These are phyloP conservation scores for Gastracanthus pulcherrimus DNA, from an alignment of 2,888 invertebrate genomes.

Conservation along the genomic window DNA sequence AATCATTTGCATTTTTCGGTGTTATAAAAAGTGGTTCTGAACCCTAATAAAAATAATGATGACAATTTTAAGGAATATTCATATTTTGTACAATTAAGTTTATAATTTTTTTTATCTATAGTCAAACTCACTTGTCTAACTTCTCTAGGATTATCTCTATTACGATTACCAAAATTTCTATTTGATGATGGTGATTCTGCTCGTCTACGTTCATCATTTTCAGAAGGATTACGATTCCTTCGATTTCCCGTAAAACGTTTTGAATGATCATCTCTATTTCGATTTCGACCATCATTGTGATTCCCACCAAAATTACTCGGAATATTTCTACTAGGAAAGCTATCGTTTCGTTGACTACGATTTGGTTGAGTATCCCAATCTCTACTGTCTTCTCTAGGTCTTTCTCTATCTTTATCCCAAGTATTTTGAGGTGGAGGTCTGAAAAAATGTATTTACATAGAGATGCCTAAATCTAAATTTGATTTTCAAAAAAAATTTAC, in stretches of 20 bases:
- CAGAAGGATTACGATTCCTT: conserved; percentile 64
- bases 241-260: conserved; percentile 61
- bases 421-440: conserved; percentile 65
- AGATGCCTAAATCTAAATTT: background rate
- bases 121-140: conserved; percentile 68
- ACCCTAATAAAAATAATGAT: conserved; percentile 74
- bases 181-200: conserved; percentile 70
- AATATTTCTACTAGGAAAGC: conserved; percentile 64
- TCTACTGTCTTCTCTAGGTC: conserved; percentile 54
- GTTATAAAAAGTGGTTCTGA: conserved; percentile 84
- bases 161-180: conserved; percentile 68
- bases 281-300: conserved; percentile 63
- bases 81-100: background rate
- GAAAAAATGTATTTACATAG: conserved; percentile 12
- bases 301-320: conserved; percentile 62
- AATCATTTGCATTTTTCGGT: conserved; percentile 78
- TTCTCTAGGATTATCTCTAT: conserved; percentile 69
- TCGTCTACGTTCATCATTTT: conserved; percentile 67
- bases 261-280: conserved; percentile 68
- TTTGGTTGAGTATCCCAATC: conserved; percentile 73
- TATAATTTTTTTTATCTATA: background rate
- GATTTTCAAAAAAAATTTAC: conserved; percentile 18
- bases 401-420: conserved; percentile 66
- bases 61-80: background rate
- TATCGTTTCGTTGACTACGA: conserved; percentile 69